Base-by-base conservation (phyloP, 2,113 vertebrate species). In the Lepisosteus osseus region DNA sequence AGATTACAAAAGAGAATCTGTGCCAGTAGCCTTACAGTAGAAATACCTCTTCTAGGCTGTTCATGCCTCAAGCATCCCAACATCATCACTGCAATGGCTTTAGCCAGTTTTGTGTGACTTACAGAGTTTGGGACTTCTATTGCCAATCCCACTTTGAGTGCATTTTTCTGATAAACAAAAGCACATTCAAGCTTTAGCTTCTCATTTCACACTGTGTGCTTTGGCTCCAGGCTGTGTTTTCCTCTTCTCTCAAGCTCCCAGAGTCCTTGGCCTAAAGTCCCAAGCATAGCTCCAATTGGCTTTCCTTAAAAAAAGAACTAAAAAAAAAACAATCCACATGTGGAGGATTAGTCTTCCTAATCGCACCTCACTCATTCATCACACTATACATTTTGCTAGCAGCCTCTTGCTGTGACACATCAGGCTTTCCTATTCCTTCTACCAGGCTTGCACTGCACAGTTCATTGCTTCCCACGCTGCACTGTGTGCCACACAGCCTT, bases 131-230 rank as follows among this genome's bases (percentile, higher is more conserved):
- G 87, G 82, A 78, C 77, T 78, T 78, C 70, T 72, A 75, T 72
- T 93, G 91, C 91, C 91, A 93, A 90, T 82, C 88, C 87, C 89
- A 91, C 91, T 91, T 90, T 84, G 90, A 90, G 90, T 93, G 91
- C 90, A 91, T 88, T 90, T 91, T 91, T 90, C 88, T 86, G 91
- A 93, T 93, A 93, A 93, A 93, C 91, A 93, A 91, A 93, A 93
- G 91, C 91, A 91, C 89, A 91, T 93, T 91, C 85, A 81, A 86
- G 91, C 88, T 87, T 89, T 88, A 91, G 91, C 90, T 89, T 85
- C 89, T 93, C 91, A 92, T 92, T 92, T 93, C 91, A 93, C 91
- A 92, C 89, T 91, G 84, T 92, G 91, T 91, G 91, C 91, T 91
- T 93, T 93, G 91, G 90, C 90, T 91, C 78, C 78, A 80, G 88